Evolutionary conservation across 2,888 invertebrate genomes (phyloP).

Genomic region (Drosophila tripunctata): DNA sequence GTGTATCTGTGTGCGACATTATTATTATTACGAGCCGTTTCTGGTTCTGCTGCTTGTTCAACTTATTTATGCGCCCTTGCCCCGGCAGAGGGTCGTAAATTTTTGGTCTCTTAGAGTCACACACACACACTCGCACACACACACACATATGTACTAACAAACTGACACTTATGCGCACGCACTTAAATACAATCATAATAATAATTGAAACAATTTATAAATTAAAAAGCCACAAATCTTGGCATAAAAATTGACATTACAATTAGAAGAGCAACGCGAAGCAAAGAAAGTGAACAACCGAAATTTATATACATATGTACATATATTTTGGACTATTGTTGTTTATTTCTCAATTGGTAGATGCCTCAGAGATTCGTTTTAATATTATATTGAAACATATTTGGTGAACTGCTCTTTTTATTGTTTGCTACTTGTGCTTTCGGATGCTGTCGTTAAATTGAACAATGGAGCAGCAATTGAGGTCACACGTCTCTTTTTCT

Average conservation of each 20-base stretch:
- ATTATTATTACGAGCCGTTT: conserved; percentile 77
- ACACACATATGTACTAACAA: conserved; percentile 19
- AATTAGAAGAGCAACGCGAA: conserved; percentile 50
- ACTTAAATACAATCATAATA: conserved; percentile 79
- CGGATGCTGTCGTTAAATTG: conserved; percentile 61
- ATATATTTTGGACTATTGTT: conserved; percentile 6
- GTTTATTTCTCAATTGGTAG: conserved; percentile 13
- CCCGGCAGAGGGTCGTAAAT: conserved; percentile 69
- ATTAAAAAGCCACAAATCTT: conserved; percentile 81
- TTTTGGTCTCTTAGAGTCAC: conserved; percentile 55
- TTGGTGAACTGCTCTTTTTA: conserved; percentile 46
- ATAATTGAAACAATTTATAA: conserved; percentile 80
- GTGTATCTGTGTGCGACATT: conserved; percentile 65
- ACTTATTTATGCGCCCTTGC: conserved; percentile 69
- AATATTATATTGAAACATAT: conserved; percentile 49
- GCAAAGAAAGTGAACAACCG: conserved; percentile 49
- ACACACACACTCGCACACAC: conserved; percentile 7
- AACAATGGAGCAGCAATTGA: conserved; percentile 70
- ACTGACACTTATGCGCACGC: conserved; percentile 70
- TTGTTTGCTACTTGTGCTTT: conserved; percentile 36
- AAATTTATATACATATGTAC: conserved; percentile 2
- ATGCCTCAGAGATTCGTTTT: conserved; percentile 9
- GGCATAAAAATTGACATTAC: conserved; percentile 72
- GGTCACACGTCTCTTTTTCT: conserved; percentile 51
- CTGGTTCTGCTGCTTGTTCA: conserved; percentile 74